These are phyloP conservation scores for Neotoxoptera formosana DNA, from an alignment of 1,140 invertebrate species.

Conservation along the genomic window DNA sequence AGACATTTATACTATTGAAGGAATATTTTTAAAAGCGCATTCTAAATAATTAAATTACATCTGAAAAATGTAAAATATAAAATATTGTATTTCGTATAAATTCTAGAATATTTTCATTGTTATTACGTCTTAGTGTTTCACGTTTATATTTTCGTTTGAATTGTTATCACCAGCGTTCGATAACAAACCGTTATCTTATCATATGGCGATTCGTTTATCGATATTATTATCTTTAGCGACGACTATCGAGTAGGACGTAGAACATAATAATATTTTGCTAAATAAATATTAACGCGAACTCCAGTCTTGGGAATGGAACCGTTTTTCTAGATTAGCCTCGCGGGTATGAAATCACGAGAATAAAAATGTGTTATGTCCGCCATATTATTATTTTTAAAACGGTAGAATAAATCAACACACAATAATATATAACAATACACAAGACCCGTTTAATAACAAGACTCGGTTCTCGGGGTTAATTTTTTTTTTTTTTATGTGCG, in stretches of 20 bases:
- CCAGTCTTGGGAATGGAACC: background rate
- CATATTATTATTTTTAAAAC: background rate
- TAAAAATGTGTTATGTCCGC: background rate
- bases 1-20: background rate
- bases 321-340: background rate
- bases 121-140: background rate
- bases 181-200: background rate
- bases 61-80: background rate
- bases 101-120: background rate
- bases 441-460: background rate
- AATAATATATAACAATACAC: background rate
- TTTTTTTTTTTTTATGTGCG: slow-evolving; percentile 8
- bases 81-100: background rate
- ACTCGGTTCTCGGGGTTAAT: background rate
- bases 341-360: background rate
- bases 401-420: background rate
- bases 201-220: too few relatives aligned
- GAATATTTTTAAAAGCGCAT: background rate
- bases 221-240: too few relatives aligned
- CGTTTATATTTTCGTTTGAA: background rate
- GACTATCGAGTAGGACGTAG: too few relatives aligned
- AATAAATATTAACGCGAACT: background rate
- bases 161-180: background rate
- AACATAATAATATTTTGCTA: too few relatives aligned
- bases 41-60: background rate